Evolutionary conservation across 2,888 invertebrate species (phyloP), one percentile per base, ranked within the genome.

Genomic region (Mesorhabditis sp.): DNA sequence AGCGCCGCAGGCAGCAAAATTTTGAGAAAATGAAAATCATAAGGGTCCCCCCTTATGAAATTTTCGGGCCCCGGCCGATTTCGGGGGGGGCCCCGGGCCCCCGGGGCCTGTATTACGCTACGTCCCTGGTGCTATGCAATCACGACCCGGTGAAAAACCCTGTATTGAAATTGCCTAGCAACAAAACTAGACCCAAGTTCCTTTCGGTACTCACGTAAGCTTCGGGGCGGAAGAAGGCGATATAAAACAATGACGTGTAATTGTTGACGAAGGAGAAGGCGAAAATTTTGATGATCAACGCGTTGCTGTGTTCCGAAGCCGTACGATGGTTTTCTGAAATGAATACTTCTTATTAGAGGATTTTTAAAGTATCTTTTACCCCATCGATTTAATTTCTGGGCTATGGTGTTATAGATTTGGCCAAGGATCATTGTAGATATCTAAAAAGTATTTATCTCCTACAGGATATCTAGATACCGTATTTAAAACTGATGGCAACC

Each of bases 241-340:
- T 87, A 75, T 88, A 88, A 77, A 88, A 87, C 64, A 88, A 85
- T 0, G 88, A 88, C 5, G 87, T 84, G 74, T 88, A 88, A 70
- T 86, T 87, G 79, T 88, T 88, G 67, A 87, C 88, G 84, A 88
- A 87, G 78, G 88, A 87, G 82, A 88, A 88, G 44, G 87, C 87
- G 80, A 88, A 88, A 45, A 88, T 77, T 74, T 88, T 88, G 70
- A 88, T 85, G 69, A 88, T 87, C 44, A 88, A 77, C 4, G 88
- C 86, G 77, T 88, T 87, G 71, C 87, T 86, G 77, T 86, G 87
- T 67, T 83, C 83, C 5, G 87, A 87, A 73, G 87, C 83, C 4
- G 88, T 88, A n/a, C 87, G 83, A 75, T 88, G 88, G 74, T 88
- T 88, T 78, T 88, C 88, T 87, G 82, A 63, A 70, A 66, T 4